These are phyloP conservation scores for Ryuthela nishihirai DNA, from an alignment of 2,888 invertebrate genomes.

Conservation along the genomic window DNA sequence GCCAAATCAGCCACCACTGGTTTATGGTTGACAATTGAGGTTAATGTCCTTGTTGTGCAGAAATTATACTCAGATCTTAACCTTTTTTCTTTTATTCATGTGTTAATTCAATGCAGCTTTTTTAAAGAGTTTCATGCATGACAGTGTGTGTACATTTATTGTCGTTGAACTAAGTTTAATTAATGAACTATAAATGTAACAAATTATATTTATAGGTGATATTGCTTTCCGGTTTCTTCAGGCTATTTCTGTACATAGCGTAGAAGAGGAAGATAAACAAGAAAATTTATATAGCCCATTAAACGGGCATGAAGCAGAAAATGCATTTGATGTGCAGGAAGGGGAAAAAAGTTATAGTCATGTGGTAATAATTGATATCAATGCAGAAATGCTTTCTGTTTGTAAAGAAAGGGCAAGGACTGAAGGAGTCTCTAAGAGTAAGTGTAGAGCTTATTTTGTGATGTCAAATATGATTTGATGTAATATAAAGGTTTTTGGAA, in stretches of 20 bases:
- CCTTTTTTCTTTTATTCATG: too few species aligned
- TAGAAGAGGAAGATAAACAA: background rate
- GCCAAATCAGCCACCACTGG: too few species aligned
- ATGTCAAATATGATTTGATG: too few species aligned
- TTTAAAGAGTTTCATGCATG: too few species aligned
- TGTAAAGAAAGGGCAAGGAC: slow-evolving; percentile 69
- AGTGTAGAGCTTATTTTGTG: slow-evolving; percentile 13
- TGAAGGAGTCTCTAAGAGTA: slow-evolving; percentile 56
- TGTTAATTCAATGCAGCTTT: too few species aligned
- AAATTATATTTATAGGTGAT: slow-evolving; percentile 69
- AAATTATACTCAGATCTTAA: too few species aligned
- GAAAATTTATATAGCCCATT: slow-evolving; percentile 45
- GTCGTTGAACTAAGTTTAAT: background rate
- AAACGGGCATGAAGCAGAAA: background rate
- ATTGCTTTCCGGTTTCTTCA: slow-evolving; percentile 79
- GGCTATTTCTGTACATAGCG: slow-evolving; percentile 2
- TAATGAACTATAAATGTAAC: slow-evolving; percentile 2
- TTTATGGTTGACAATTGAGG: too few species aligned
- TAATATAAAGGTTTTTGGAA: too few species aligned
- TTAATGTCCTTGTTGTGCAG: too few species aligned
- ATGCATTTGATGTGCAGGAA: background rate
- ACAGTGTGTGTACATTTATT: too few species aligned
- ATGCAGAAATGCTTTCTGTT: slow-evolving; percentile 85
- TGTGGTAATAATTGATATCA: slow-evolving; percentile 73
- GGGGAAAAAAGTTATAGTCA: slow-evolving; percentile 11